These are phyloP conservation scores for Oryzias melastigma DNA, from an alignment of 2,113 vertebrate genomes.

Conservation along the genomic window DNA sequence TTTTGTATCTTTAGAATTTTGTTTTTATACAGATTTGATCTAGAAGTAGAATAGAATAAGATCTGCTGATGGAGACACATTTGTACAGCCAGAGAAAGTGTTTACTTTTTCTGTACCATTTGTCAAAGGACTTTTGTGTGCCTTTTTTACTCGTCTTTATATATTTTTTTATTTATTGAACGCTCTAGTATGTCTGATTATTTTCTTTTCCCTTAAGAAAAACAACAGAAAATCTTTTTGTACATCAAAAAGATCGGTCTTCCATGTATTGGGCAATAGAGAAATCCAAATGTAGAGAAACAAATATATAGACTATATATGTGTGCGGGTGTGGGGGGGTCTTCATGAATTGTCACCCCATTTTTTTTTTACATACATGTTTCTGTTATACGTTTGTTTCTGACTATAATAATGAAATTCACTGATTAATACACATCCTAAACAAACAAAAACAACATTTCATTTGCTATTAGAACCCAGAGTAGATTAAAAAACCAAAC, in stretches of 20 bases:
- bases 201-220: constrained; percentile 69
- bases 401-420: too few relatives aligned
- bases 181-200: constrained; percentile 81
- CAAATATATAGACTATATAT: constrained; percentile 37
- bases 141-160: constrained; percentile 99
- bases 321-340: too few relatives aligned
- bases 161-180: constrained; percentile 86
- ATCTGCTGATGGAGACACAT: constrained; percentile 86
- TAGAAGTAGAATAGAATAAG: constrained; percentile 77
- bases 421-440: too few relatives aligned
- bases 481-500: background rate
- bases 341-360: too few relatives aligned
- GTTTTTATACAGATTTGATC: constrained; percentile 67
- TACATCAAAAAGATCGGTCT: constrained; percentile 87
- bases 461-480: background rate
- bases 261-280: constrained; percentile 93
- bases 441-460: too few relatives aligned
- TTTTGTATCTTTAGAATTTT: constrained; percentile 81
- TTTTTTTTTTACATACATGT: too few relatives aligned
- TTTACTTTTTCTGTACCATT: constrained; percentile 88
- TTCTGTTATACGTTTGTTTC: too few relatives aligned
- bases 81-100: constrained; percentile 84
- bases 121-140: constrained; percentile 97
- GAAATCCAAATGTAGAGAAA: constrained; percentile 76
- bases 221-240: constrained; percentile 79